Conservation (phyloP, 2,888 invertebrate genomes). For the Schizotus pectinicornis region DNA sequence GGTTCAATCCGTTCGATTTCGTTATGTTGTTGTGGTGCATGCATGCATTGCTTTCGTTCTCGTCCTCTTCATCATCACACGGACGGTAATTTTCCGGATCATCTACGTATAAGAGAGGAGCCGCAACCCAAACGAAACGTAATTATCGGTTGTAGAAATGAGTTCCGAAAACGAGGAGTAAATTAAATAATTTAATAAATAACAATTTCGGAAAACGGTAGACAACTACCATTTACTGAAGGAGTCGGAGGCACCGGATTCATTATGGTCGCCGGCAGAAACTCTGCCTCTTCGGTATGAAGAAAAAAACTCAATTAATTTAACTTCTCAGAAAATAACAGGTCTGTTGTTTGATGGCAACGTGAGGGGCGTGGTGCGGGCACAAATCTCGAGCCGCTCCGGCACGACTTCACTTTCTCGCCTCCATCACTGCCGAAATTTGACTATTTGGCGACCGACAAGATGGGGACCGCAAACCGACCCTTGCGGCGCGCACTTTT, state of each 20-base stretch:
- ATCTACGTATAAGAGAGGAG: not conserved
- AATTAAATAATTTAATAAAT: conserved; percentile 47
- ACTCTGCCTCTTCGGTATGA: conserved; percentile 32
- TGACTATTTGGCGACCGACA: too few relatives aligned
- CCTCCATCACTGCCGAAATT: too few relatives aligned
- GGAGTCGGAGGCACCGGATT: conserved; percentile 47
- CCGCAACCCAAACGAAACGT: not conserved
- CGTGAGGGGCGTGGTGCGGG: conserved; percentile 42
- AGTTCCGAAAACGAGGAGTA: conserved; percentile 31
- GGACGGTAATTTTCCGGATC: not conserved
- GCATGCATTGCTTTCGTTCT: not conserved
- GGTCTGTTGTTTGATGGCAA: conserved; percentile 49
- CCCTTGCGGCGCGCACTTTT: too few relatives aligned
- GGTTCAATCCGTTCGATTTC: conserved; percentile 18
- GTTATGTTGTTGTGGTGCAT: not conserved
- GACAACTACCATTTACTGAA: conserved; percentile 55
- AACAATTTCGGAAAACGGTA: conserved; percentile 51
- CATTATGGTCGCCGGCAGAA: conserved; percentile 49
- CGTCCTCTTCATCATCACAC: not conserved
- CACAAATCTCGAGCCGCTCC: conserved; percentile 34
- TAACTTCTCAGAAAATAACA: conserved; percentile 57
- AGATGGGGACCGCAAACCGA: too few relatives aligned
- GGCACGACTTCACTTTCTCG: conserved; percentile 34
- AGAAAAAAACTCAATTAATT: conserved; percentile 54
- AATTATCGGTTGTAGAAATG: conserved; percentile 30